Percentiles rank a stretch among this genome's conserved stretches.
phyloP scores from a whole-genome alignment of 2,797 vertebrate species.

The Pipistrellus kuhlii region DNA sequence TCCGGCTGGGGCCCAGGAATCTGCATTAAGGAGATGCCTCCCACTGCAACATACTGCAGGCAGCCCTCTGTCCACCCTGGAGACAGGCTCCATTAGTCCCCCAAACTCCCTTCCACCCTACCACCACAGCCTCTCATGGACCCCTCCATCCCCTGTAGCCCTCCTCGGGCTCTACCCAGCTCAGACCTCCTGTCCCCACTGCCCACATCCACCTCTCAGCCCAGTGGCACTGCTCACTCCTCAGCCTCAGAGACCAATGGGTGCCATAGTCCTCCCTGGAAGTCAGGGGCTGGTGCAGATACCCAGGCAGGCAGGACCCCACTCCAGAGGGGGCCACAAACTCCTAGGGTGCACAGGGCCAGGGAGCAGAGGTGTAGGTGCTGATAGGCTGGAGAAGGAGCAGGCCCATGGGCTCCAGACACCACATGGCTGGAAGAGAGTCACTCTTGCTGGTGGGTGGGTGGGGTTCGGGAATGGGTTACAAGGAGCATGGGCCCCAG shows the following conservation, averaged over 20 bases:
- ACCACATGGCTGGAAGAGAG: neutral
- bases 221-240: neutral
- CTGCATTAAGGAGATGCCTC: too few relatives aligned
- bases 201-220: neutral
- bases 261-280: neutral
- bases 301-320: too few relatives aligned
- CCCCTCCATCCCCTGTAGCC: neutral
- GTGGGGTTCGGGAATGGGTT: neutral
- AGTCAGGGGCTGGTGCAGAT: neutral
- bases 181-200: neutral
- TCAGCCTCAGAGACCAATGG: neutral
- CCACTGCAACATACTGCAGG: neutral
- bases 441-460: neutral
- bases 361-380: neutral
- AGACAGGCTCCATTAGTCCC: neutral
- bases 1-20: neutral
- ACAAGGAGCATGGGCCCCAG: neutral
- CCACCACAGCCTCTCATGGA: neutral
- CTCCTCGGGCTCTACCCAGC: neutral
- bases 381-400: neutral
- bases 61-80: neutral
- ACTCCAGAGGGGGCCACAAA: neutral
- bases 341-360: neutral
- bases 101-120: neutral
- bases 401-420: neutral